Evolutionary conservation across 2,888 invertebrate genomes (phyloP), one percentile per base, ranked within the genome.

Genomic region (Allacma fusca): DNA sequence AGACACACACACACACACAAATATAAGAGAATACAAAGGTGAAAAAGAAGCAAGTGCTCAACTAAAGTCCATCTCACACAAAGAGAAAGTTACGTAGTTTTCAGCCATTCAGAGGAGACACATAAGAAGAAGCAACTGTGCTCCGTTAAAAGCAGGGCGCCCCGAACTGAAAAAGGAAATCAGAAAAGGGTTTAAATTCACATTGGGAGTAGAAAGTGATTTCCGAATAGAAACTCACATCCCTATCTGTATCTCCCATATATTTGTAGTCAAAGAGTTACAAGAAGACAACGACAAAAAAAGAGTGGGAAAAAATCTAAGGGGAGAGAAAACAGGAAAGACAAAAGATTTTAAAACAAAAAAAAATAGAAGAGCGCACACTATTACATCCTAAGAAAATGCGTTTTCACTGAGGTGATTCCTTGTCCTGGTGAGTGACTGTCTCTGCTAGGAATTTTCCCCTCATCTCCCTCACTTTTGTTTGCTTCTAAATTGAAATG

Each of bases 171-270:
- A 50, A 50, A 50, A 16, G 50, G 50, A 50, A 50, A 50, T 50
- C 50, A 50, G 50, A 50, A 50, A 50, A 1, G 50, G 50, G 16
- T n/a, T 50, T 50, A 50, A 50, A 50, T 50, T 50, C 50, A 50
- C 19, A 16, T 50, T 50, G 50, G 50, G n/a, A 4, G 50, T 5
- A 50, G 19, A 50, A 50, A 50, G 2, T n/a, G 19, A 12, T 50
- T 50, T 50, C 50, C 19, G 19, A 50, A 50, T 12, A 16, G 50
- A 12, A 50, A 50, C 50, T n/a, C 50, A 50, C 50, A 50, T 50
- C 19, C 1, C 34, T 34, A 4, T 7, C 34, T 34, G 34, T 34
- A 7, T 4, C 34, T 4, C 34, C 34, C 9, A n/a, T n/a, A n/a
- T n/a, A n/a, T n/a, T n/a, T n/a, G n/a, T n/a, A n/a, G n/a, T n/a